These are phyloP conservation scores for Agrotis clavis DNA, from an alignment of 2,888 invertebrate genomes.

Conservation along the genomic window DNA sequence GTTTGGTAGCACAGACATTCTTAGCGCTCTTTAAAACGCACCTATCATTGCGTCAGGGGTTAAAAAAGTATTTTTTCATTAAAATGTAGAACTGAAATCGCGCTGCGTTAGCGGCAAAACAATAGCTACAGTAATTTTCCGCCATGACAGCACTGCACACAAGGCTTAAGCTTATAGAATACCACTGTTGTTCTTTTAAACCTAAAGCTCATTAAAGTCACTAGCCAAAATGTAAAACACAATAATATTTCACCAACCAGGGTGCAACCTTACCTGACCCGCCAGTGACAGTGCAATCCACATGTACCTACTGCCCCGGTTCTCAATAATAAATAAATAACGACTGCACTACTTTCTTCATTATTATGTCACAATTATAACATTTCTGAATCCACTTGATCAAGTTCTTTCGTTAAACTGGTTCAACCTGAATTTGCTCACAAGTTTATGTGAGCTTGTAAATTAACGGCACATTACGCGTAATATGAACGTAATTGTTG, in stretches of 20 bases:
- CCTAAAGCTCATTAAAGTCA: too few relatives aligned
- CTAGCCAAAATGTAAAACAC: too few relatives aligned
- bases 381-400: conserved; percentile 56
- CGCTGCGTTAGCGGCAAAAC: too few relatives aligned
- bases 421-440: conserved; percentile 40
- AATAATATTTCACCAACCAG: background rate
- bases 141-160: too few relatives aligned
- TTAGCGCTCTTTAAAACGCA: too few relatives aligned
- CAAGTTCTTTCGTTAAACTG: conserved; percentile 55
- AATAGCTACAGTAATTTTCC: too few relatives aligned
- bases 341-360: conserved; percentile 46
- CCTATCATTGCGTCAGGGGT: too few relatives aligned
- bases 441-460: conserved; percentile 50
- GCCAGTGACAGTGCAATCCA: background rate
- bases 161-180: too few relatives aligned
- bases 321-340: conserved; percentile 26
- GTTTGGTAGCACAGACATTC: too few relatives aligned
- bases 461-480: conserved; percentile 46
- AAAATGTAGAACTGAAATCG: too few relatives aligned
- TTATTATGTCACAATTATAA: conserved; percentile 57
- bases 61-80: too few relatives aligned
- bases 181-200: too few relatives aligned
- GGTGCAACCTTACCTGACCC: background rate
- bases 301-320: conserved; percentile 2
- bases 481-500: conserved; percentile 37